Evolutionary conservation across 2,113 vertebrate species (phyloP).

Genomic region (Epinephelus cyanopodus): DNA sequence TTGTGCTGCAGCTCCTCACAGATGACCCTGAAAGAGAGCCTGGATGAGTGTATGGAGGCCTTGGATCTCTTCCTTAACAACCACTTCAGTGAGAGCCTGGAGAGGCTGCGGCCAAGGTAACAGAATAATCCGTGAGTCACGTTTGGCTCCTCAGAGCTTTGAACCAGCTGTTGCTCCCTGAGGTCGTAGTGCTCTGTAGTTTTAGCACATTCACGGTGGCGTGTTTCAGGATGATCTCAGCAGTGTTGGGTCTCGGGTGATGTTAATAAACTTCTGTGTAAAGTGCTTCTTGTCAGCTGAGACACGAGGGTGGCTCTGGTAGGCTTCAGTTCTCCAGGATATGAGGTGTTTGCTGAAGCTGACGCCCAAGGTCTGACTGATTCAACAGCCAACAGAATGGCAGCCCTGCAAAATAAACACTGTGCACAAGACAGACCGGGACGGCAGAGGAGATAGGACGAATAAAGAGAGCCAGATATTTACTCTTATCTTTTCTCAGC

Average conservation of each 20-base stretch:
- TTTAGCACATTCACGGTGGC: not conserved
- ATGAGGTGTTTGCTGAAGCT: constrained; percentile 84
- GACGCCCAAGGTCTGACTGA: constrained; percentile 78
- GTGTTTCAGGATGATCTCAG: constrained; percentile 35
- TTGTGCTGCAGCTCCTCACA: constrained; percentile 65
- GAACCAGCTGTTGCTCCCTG: not conserved
- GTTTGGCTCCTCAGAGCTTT: not conserved
- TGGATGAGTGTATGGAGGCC: constrained; percentile 88
- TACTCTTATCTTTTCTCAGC: constrained; percentile 51
- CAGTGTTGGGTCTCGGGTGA: not conserved
- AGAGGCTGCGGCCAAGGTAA: constrained; percentile 85
- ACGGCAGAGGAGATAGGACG: constrained; percentile 17
- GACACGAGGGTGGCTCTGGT: constrained; percentile 34
- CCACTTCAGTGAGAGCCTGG: constrained; percentile 86
- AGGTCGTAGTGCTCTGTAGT: not conserved
- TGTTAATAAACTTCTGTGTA: not conserved
- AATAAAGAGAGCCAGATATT: constrained; percentile 30
- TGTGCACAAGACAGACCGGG: constrained; percentile 16
- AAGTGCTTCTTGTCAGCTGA: constrained; percentile 33
- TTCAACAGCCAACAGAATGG: constrained; percentile 53
- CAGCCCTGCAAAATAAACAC: constrained; percentile 77
- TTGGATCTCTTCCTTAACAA: constrained; percentile 88
- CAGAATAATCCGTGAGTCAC: not conserved
- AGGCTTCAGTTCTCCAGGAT: constrained; percentile 81
- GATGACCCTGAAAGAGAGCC: constrained; percentile 76